phyloP scores from a whole-genome alignment of 2,113 vertebrate genomes.

The Apeltes quadracus region DNA sequence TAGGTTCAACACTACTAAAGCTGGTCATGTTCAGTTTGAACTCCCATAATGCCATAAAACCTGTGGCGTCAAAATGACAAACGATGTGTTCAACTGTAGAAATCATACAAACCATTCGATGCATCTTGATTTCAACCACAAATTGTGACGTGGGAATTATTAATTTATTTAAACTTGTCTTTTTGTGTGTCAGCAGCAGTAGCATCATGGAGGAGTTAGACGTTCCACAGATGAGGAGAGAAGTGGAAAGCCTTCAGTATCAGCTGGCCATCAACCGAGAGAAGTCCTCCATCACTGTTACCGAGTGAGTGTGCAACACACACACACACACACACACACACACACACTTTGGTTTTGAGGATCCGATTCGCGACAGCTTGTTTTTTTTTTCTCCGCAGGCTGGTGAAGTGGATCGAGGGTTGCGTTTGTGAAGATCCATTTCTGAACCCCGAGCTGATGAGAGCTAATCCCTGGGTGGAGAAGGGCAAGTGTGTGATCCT shows the following conservation, averaged over 20 bases:
- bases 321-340: background rate
- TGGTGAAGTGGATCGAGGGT: slow-evolving; percentile 94
- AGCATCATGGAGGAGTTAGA: slow-evolving; percentile 93
- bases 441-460: slow-evolving; percentile 93
- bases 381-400: slow-evolving; percentile 68
- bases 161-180: background rate
- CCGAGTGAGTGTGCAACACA: slow-evolving; percentile 85
- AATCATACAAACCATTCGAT: background rate
- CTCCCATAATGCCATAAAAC: background rate
- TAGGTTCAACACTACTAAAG: background rate
- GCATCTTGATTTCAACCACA: background rate
- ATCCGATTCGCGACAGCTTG: background rate
- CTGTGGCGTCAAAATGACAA: background rate
- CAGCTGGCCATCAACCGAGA: slow-evolving; percentile 95
- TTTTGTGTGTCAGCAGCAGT: slow-evolving; percentile 22
- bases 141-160: background rate
- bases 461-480: slow-evolving; percentile 96
- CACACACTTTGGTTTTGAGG: background rate
- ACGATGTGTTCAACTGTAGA: background rate
- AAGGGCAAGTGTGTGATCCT: slow-evolving; percentile 93
- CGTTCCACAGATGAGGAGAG: slow-evolving; percentile 92
- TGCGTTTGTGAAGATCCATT: slow-evolving; percentile 93
- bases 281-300: slow-evolving; percentile 92
- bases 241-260: slow-evolving; percentile 95
- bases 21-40: background rate